Evolutionary conservation across 2,797 vertebrate species (phyloP).

Genomic region (Antrozous pallidus): DNA sequence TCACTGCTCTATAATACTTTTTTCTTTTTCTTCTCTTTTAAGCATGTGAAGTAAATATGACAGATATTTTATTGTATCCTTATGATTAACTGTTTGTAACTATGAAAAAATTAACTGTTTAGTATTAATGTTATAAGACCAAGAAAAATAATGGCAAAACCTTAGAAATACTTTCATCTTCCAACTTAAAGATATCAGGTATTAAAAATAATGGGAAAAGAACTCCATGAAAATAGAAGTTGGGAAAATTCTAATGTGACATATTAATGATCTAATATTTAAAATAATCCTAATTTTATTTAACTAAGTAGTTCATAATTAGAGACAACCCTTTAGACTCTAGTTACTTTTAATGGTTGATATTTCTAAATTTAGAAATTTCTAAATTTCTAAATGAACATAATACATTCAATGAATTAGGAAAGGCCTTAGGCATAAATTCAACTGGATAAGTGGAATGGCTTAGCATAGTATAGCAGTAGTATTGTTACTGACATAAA

Average conservation of each 20-base stretch:
- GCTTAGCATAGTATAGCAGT: background rate
- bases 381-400: too few relatives aligned
- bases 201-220: background rate
- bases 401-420: background rate
- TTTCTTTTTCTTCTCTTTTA: background rate
- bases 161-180: slow-evolving; percentile 6
- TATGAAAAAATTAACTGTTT: background rate
- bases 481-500: background rate
- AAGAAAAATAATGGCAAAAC: background rate
- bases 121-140: background rate
- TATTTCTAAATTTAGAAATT: too few relatives aligned
- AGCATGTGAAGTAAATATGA: background rate
- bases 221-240: background rate
- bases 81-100: background rate
- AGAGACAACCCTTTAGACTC: background rate
- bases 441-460: background rate
- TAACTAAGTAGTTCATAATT: background rate
- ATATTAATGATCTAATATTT: background rate
- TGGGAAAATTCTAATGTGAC: background rate
- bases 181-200: background rate
- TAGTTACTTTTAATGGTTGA: background rate
- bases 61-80: background rate
- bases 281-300: background rate
- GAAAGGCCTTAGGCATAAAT: background rate
- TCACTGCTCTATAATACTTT: too few relatives aligned